Evolutionary conservation across 2,888 invertebrate species (phyloP), one percentile per base, ranked within the genome.

Genomic region (Cosmia trapezina): DNA sequence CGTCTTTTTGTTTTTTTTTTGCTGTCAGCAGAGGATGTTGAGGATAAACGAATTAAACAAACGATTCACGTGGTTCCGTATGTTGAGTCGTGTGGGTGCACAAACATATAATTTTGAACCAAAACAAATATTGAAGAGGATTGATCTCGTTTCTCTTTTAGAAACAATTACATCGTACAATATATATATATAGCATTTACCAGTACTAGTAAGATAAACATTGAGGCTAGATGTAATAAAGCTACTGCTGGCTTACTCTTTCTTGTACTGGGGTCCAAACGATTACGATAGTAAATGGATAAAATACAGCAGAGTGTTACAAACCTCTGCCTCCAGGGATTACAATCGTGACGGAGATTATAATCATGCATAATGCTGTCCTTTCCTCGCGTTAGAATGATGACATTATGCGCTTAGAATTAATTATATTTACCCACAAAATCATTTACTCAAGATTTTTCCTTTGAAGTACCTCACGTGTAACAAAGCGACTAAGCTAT

Each of bases 331-430:
- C 56, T 59, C 57, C 33, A 28, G 33, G n/a, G 28, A 33, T 62
- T 45, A 28, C 37, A 22, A 56, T 33, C 81, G 59, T 56, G 68
- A 80, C 66, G 45, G 17, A 76, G 62, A 76, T 80, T 49, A 53
- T 33, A 64, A 80, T 80, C 67, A 56, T 37, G 70, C 28, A 68
- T 51, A 64, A 45, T 22, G 45, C 33, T 60, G 70, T 73, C 59
- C 70, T 80, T 41, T 70, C 63, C 56, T 62, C 43, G 41, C 14
- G 22, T 53, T n/a, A 68, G 45, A 67, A 68, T 73, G 69, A 70
- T 67, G 72, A 70, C 57, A 65, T 67, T 67, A 80, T 70, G 77
- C 47, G 56, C 17, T 65, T 70, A 73, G 70, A 73, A 81, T 81
- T 65, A 67, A 76, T 80, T 64, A 60, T 8, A 60, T 69, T 76